Percentiles rank a stretch among this genome's conserved stretches.
Conservation (phyloP, 30 jellyfish, hydroid and myxozoan species). For the Hydractinia symbiolongicarpus region DNA sequence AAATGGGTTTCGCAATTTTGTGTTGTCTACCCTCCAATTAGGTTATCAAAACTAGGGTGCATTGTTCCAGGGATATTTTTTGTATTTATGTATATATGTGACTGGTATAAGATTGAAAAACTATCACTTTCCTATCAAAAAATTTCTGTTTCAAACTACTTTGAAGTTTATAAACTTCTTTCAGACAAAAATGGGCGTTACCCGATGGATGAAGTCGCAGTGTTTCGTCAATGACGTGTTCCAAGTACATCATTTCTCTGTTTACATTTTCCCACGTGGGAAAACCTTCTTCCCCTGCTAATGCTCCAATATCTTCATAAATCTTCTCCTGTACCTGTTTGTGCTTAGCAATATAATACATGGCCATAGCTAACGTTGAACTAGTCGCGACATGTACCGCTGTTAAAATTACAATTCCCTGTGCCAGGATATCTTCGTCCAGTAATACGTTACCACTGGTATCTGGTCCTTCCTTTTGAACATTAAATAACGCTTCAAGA, state of each 20-base stretch:
- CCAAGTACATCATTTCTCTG: neutral
- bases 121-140: neutral
- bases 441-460: neutral
- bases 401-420: constrained; percentile 2
- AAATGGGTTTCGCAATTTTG: too few species aligned
- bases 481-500: neutral
- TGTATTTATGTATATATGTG: too few species aligned
- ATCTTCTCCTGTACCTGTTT: constrained; percentile 6
- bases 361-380: constrained; percentile 13
- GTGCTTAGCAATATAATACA: constrained; percentile 14
- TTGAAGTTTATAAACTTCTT: neutral
- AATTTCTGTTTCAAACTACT: neutral
- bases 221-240: constrained; percentile 11
- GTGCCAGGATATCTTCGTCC: constrained; percentile 14
- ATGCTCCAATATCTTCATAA: neutral
- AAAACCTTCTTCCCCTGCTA: constrained; percentile 13
- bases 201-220: constrained; percentile 18
- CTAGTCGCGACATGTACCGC: constrained; percentile 17
- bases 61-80: too few species aligned
- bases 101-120: too few species aligned
- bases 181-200: neutral
- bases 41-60: too few species aligned
- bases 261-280: constrained; percentile 10
- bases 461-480: neutral
- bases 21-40: too few species aligned